Evolutionary conservation across 2,888 invertebrate species (phyloP).

Genomic region (Coelinius sp.): DNA sequence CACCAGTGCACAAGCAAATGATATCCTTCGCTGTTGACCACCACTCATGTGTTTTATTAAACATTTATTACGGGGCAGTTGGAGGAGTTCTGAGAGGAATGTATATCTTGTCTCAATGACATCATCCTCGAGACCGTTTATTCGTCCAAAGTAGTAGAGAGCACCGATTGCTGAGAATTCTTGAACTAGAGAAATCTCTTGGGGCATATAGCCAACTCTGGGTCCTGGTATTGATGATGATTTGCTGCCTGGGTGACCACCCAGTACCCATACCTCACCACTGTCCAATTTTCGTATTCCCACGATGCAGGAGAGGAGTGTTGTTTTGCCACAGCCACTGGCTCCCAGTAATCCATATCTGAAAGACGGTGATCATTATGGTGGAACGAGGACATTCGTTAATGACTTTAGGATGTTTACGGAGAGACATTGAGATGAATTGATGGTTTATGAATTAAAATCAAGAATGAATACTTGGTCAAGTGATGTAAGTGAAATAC

Average conservation of each 20-base stretch:
- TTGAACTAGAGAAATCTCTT: conserved; percentile 85
- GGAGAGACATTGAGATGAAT: too few species aligned
- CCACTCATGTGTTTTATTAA: conserved; percentile 84
- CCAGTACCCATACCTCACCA: conserved; percentile 83
- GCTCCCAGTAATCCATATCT: conserved; percentile 91
- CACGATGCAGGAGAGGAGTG: conserved; percentile 86
- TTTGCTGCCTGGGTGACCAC: conserved; percentile 76
- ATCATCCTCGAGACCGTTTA: conserved; percentile 82
- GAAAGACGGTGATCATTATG: conserved; percentile 66
- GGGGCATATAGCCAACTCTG: conserved; percentile 91
- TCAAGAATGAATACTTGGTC: too few species aligned
- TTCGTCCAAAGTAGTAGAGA: conserved; percentile 87
- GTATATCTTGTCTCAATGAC: conserved; percentile 78
- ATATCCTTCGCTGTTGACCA: conserved; percentile 91
- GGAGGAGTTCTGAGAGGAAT: conserved; percentile 80
- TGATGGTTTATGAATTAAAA: too few species aligned
- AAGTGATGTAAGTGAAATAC: too few species aligned
- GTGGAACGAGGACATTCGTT: not conserved
- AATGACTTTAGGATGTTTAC: too few species aligned
- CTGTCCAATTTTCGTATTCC: conserved; percentile 82
- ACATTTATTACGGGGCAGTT: conserved; percentile 80
- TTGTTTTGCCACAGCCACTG: conserved; percentile 93
- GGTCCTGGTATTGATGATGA: conserved; percentile 81
- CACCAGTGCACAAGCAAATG: conserved; percentile 89
- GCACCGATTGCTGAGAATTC: conserved; percentile 89